Base-by-base conservation (phyloP, 1,140 invertebrate genomes). In the Drosophila santomea region DNA sequence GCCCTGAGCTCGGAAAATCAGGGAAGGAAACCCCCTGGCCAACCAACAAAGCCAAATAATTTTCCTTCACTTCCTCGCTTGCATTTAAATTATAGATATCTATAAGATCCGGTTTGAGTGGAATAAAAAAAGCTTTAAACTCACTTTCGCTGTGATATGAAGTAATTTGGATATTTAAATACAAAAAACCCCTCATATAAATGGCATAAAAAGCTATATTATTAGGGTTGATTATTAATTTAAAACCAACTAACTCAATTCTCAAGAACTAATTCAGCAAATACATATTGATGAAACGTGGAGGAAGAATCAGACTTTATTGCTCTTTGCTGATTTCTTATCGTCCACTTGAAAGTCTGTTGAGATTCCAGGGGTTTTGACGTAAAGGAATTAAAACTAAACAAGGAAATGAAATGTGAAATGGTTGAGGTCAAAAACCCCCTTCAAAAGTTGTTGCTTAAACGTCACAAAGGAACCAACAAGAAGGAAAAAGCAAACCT, bases 1-100 rank as follows among this genome's bases (percentile, higher is more conserved):
- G 25, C 6, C 48, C 32, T 17, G 48, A 51, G 32, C 15, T 58
- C 11, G 2, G 2, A 17, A 20, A 61, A n/a, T 32, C 28, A 12
- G 55, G 14, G 32, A 50, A 35, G 35, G 25, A 59, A 36, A 20
- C n/a, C 14, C 17, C 14, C 23, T 43, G 25, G 4, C n/a, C 8
- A 23, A 39, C 67, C 50, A 74, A 78, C 52, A 75, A 64, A 68
- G 72, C 52, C 71, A 28, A 68, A 64, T 41, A n/a, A 35, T 32
- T 25, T 63, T 44, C 57, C 12, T 10, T 3, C 3, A 17, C 1
- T 56, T 17, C 15, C 12, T 38, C 2, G 8, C 32, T 56, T 55
- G 0, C 20, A n/a, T n/a, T 32, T 60, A 2, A 47, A 28, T 36
- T 1, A 8, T 8, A 32, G 8, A 15, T 3, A 50, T 6, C 20